These are phyloP conservation scores for Enteromius afrohamiltoni DNA, from an alignment of 2,797 vertebrate genomes.

Conservation along the genomic window DNA sequence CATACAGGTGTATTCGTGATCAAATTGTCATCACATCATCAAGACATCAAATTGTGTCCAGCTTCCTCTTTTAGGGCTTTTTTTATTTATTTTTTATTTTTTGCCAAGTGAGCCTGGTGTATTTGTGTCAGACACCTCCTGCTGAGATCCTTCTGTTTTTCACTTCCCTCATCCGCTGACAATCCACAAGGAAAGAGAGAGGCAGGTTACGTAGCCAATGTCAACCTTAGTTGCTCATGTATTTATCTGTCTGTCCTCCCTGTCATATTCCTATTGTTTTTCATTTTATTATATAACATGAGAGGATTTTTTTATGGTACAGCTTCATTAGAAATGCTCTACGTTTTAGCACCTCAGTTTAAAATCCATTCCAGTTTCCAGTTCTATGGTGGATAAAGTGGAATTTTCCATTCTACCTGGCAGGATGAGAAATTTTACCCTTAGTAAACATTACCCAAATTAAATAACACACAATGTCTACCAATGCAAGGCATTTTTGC, in stretches of 20 bases:
- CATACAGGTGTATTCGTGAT: background rate
- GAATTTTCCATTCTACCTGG: conserved; percentile 30
- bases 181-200: conserved; percentile 24
- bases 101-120: conserved; percentile 22
- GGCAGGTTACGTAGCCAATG: background rate
- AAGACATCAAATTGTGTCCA: background rate
- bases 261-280: background rate
- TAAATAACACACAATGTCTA: background rate
- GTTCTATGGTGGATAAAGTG: conserved; percentile 11
- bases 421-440: background rate
- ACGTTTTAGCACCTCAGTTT: background rate
- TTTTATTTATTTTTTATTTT: background rate
- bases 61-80: background rate
- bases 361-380: conserved; percentile 1
- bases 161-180: conserved; percentile 46
- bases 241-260: background rate
- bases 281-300: background rate
- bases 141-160: conserved; percentile 63
- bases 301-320: conserved; percentile 8
- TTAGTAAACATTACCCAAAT: conserved; percentile 19
- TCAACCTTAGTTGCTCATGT: conserved; percentile 16
- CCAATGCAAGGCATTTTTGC: background rate
- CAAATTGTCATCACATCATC: no score
- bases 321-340: conserved; percentile 5
- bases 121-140: conserved; percentile 66